Conservation (phyloP, 2,113 vertebrate species). For the Cettia cetti region DNA sequence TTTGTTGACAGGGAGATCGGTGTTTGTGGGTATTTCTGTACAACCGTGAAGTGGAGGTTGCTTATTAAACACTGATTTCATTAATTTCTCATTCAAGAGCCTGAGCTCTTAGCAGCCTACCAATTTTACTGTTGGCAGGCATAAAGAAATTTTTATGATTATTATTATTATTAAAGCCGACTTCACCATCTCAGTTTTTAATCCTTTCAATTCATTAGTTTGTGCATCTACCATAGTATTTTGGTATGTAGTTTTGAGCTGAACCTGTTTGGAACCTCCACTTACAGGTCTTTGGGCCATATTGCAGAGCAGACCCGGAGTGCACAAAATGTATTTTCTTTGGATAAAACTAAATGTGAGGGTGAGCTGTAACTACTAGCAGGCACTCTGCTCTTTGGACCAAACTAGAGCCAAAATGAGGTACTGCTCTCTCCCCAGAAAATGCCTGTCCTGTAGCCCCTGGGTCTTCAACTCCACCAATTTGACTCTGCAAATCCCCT, state of each 20-base stretch:
- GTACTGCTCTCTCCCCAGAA: neutral
- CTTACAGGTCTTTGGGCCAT: neutral
- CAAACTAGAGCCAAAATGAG: neutral
- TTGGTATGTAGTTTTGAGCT: neutral
- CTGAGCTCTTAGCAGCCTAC: neutral
- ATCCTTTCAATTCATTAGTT: neutral
- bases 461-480: neutral
- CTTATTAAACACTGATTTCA: neutral
- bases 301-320: neutral
- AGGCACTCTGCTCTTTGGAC: neutral
- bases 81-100: neutral
- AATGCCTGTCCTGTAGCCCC: accelerated
- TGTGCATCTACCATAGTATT: neutral
- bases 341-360: neutral
- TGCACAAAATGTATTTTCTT: neutral
- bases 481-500: neutral
- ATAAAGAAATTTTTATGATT: neutral
- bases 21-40: neutral
- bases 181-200: neutral
- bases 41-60: neutral
- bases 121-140: neutral
- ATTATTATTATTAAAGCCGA: neutral
- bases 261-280: neutral
- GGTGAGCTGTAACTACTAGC: neutral
- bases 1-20: accelerated